Evolutionary conservation across 2,113 vertebrate genomes (phyloP).

Genomic region (Noturus placidus): DNA sequence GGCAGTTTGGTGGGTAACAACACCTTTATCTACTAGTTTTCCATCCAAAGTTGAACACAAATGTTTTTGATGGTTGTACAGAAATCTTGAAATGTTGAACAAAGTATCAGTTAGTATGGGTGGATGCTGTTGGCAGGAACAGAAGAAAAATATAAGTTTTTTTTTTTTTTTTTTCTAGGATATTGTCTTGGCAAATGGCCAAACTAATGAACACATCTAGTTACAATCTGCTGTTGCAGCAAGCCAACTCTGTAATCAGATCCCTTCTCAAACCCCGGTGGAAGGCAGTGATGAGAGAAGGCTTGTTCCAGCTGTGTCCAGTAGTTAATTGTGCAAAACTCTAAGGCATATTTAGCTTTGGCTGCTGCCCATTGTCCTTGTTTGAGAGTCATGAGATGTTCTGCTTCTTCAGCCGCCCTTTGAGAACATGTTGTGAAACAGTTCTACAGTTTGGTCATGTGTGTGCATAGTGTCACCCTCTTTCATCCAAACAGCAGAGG

Average conservation of each 20-base stretch:
- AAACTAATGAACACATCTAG: neutral
- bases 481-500: neutral
- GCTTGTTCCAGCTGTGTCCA: constrained; percentile 2
- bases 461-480: neutral
- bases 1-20: neutral
- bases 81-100: neutral
- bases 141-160: neutral
- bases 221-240: neutral
- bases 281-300: neutral
- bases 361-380: neutral
- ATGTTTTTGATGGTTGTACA: neutral
- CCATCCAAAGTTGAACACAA: neutral
- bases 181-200: neutral
- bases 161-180: neutral
- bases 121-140: neutral
- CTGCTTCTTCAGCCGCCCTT: neutral
- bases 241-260: neutral
- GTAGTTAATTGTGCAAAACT: neutral
- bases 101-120: neutral
- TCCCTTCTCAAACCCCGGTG: neutral
- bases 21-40: neutral
- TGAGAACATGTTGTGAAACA: constrained; percentile 4
- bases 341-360: neutral
- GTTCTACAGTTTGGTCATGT: neutral
- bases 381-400: constrained; percentile 3